Evolutionary conservation across 2,797 vertebrate genomes (phyloP).

Genomic region (Cyprinella venusta): DNA sequence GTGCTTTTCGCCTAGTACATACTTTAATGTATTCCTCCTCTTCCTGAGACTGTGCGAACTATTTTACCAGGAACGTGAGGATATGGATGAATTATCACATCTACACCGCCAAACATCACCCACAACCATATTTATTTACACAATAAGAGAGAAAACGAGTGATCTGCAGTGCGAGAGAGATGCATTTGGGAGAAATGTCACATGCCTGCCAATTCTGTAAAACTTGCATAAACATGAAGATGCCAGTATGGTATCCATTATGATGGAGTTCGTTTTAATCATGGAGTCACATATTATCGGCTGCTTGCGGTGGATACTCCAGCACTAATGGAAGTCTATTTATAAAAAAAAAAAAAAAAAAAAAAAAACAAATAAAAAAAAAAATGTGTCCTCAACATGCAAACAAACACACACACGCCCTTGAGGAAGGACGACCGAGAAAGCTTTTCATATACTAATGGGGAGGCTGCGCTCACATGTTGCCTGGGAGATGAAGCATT

Average conservation of each 20-base stretch:
- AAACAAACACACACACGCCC: slow-evolving; percentile 33
- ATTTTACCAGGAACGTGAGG: slow-evolving; percentile 14
- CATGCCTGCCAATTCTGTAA: background rate
- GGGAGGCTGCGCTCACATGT: slow-evolving; percentile 23
- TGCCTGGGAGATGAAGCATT: slow-evolving; percentile 46
- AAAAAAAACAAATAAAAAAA: slow-evolving; percentile 3
- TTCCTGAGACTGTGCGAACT: background rate
- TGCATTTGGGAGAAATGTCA: slow-evolving; percentile 1
- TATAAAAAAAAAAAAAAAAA: slow-evolving; percentile 25
- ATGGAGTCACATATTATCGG: slow-evolving; percentile 20
- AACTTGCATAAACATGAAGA: slow-evolving; percentile 4
- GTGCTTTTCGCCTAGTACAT: slow-evolving; percentile 4
- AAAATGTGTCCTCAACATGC: slow-evolving; percentile 15
- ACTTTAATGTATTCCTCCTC: slow-evolving; percentile 34
- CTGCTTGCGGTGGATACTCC: slow-evolving; percentile 9
- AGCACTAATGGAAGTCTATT: slow-evolving; percentile 37
- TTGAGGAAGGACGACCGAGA: slow-evolving; percentile 32
- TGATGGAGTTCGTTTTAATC: slow-evolving; percentile 10
- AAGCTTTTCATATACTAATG: slow-evolving; percentile 49
- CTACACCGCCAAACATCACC: background rate
- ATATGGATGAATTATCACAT: background rate
- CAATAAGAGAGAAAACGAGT: background rate
- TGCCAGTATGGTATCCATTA: slow-evolving; percentile 8
- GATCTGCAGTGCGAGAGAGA: slow-evolving; percentile 5
- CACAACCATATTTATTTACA: background rate